phyloP scores from a whole-genome alignment of 2,797 vertebrate genomes.

The Danio albolineatus region DNA sequence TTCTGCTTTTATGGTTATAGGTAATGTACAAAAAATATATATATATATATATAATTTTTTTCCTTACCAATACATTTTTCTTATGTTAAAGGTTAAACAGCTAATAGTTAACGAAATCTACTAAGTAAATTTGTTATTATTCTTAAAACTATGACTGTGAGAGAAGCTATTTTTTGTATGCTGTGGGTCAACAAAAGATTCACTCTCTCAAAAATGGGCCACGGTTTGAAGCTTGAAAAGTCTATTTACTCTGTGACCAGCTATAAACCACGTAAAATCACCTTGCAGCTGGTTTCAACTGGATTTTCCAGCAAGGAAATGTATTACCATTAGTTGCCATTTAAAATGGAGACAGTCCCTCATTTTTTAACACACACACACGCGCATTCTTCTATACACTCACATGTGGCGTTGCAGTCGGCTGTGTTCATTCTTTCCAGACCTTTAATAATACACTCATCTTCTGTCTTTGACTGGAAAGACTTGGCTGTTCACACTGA shows the following conservation, averaged over 20 bases:
- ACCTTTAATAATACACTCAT: conserved; percentile 46
- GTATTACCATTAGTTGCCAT: conserved; percentile 12
- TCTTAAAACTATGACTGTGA: no score
- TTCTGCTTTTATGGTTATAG: no score
- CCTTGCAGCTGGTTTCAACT: conserved; percentile 6
- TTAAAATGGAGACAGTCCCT: conserved; percentile 13
- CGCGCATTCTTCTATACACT: background rate
- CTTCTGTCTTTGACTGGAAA: conserved; percentile 36
- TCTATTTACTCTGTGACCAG: background rate
- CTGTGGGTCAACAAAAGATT: background rate
- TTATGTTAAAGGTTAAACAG: no score
- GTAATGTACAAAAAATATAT: no score
- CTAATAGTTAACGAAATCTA: no score
- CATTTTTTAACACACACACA: conserved; percentile 16
- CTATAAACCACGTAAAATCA: background rate
- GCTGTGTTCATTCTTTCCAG: conserved; percentile 13
- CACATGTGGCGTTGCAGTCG: background rate
- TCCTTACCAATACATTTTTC: no score
- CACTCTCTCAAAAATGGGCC: background rate
- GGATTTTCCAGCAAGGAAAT: conserved; percentile 20
- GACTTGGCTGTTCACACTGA: conserved; percentile 4
- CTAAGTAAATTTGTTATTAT: no score
- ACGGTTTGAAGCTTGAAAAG: background rate
- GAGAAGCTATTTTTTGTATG: background rate
- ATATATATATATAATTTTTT: no score